Percentiles rank a stretch among this genome's conserved stretches.
phyloP scores from a whole-genome alignment of 2,113 vertebrate genomes.

The Anolis carolinensis region DNA sequence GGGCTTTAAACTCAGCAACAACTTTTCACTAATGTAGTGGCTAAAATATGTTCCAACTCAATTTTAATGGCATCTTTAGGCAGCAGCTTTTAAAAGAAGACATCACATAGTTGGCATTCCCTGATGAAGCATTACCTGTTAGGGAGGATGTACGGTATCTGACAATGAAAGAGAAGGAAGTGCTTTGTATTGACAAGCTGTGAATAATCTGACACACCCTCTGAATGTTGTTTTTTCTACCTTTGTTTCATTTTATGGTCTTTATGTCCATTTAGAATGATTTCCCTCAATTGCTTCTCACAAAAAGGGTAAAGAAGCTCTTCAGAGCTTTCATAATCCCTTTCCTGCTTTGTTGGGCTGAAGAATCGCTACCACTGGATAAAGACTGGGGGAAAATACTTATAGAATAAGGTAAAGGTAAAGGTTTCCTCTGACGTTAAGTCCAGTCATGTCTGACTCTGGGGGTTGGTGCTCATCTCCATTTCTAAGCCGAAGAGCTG shows the following conservation, averaged over 20 bases:
- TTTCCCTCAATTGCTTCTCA: background rate
- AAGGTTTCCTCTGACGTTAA: no score
- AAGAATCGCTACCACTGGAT: background rate
- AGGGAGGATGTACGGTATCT: constrained; percentile 5
- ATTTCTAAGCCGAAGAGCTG: no score
- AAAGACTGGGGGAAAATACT: no score
- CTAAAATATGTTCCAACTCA: background rate
- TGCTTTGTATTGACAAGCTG: constrained; percentile 1
- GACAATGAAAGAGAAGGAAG: constrained; percentile 8
- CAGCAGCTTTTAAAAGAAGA: background rate
- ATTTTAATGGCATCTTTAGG: background rate
- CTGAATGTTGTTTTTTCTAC: background rate
- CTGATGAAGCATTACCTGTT: background rate
- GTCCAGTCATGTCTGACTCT: no score
- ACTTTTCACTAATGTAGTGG: background rate
- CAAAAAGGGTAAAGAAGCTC: background rate
- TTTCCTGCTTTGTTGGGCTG: background rate
- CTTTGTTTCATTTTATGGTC: constrained; percentile 5
- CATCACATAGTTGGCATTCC: background rate
- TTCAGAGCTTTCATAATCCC: background rate
- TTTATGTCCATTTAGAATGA: background rate
- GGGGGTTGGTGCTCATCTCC: no score
- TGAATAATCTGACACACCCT: background rate
- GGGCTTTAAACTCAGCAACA: background rate
- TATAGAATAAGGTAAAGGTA: no score